Base-by-base conservation (phyloP, 2,888 invertebrate species). In the Scaptomyza tumidula region DNA sequence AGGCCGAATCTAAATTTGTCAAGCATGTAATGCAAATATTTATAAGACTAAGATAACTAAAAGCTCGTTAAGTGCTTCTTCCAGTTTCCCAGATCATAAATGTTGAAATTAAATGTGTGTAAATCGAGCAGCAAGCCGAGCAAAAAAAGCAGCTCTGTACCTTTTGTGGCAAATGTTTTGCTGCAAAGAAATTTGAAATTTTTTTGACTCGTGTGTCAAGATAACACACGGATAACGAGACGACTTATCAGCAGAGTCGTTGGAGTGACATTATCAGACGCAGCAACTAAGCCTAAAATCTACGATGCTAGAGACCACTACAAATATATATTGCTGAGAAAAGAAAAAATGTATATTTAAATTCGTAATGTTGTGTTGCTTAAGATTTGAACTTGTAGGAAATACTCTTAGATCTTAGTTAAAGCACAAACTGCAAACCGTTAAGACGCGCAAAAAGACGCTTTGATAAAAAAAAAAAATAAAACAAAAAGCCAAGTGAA, bases 241-340 rank as follows among this genome's bases (percentile, higher is more conserved):
- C 66, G 44, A 60, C 66, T 86, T 77, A 78, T 80, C 82, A 62
- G 49, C 41, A 27, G 35, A 35, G 49, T 49, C 5, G 37, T 41
- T 50, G 37, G 67, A 80, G 75, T 87, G 89, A 88, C 86, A 85
- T 87, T 86, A 86, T 86, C 89, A 75, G 72, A 58, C 56, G 43
- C 39, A 41, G 44, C 52, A 52, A 59, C 82, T 84, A 86, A 82
- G 81, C 77, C 82, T 67, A 80, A 88, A 83, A 86, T 73, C 80
- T 69, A 78, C 77, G 49, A 65, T 49, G 48, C 60, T 29, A 33
- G 24, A 33, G 24, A 27, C 58, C 39, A 39, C 62, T 58, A 39
- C 49, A 39, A 75, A 71, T 78, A 78, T 73, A 81, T 73, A 4
- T 24, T 66, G 71, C 62, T 65, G 67, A 77, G 67, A 71, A 76